Conservation (phyloP, 1,140 invertebrate species). For the Hylaeus anthracinus region DNA sequence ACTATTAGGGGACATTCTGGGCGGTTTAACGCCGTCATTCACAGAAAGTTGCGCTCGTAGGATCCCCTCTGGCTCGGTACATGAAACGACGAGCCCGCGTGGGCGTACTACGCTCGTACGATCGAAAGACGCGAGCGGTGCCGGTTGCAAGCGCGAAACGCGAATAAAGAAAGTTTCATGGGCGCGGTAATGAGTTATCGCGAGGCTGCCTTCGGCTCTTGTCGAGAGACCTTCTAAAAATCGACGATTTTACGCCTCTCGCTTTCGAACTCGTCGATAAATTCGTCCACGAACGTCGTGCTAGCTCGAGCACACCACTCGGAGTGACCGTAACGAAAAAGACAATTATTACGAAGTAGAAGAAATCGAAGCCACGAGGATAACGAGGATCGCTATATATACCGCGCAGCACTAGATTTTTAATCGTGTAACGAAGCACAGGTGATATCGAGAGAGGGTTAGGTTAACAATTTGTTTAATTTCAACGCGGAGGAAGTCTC, state of each 20-base stretch:
- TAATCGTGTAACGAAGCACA: no score
- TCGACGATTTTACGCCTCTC: background rate
- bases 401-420: no score
- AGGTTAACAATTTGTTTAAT: no score
- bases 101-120: conserved; percentile 35
- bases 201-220: background rate
- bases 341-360: no score
- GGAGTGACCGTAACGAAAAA: no score
- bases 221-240: background rate
- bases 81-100: conserved; percentile 10
- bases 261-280: background rate
- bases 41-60: background rate
- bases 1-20: background rate
- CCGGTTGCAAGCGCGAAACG: conserved; percentile 12
- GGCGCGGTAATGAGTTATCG: conserved; percentile 46
- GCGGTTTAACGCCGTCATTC: conserved; percentile 17
- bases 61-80: conserved; percentile 17
- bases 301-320: no score
- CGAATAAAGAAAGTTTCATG: conserved; percentile 42
- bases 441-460: no score
- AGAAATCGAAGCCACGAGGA: no score
- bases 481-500: no score
- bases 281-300: background rate
- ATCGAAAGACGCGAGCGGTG: background rate
- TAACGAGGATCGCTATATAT: no score